Evolutionary conservation across 2,797 vertebrate genomes (phyloP).

Genomic region (Anguilla obscura): DNA sequence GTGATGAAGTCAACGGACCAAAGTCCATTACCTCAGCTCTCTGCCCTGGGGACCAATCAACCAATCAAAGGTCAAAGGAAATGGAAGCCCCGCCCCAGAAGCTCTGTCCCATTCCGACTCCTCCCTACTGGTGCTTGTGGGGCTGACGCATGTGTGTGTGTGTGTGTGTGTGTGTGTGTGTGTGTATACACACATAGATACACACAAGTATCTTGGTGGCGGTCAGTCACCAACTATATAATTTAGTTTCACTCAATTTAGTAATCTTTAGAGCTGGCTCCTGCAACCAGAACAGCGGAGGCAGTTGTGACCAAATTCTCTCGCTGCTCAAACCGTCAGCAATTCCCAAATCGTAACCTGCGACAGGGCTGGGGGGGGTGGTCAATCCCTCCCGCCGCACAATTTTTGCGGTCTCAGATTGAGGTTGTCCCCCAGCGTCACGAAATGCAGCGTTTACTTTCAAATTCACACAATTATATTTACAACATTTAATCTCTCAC

Average conservation of each 20-base stretch:
- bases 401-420: neutral
- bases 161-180: constrained; percentile 67
- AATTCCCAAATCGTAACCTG: neutral
- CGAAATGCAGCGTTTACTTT: neutral
- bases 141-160: constrained; percentile 39
- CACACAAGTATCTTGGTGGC: neutral
- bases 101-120: neutral
- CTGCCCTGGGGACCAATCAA: constrained; percentile 46
- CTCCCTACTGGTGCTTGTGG: neutral
- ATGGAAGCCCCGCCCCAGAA: neutral
- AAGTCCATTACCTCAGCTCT: neutral
- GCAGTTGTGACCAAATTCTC: neutral
- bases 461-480: neutral
- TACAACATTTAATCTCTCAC: constrained; percentile 62
- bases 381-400: too few relatives aligned
- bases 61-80: neutral
- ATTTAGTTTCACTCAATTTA: neutral
- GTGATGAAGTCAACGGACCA: neutral
- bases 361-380: neutral
- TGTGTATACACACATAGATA: constrained; percentile 45
- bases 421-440: too few relatives aligned
- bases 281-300: neutral
- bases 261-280: neutral
- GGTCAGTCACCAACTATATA: neutral
- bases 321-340: neutral